Percentiles rank a stretch among this genome's conserved stretches.
Evolutionary conservation across 64 coral and sea anemone genomes (phyloP).

Genomic region (Platygyra sinensis): DNA sequence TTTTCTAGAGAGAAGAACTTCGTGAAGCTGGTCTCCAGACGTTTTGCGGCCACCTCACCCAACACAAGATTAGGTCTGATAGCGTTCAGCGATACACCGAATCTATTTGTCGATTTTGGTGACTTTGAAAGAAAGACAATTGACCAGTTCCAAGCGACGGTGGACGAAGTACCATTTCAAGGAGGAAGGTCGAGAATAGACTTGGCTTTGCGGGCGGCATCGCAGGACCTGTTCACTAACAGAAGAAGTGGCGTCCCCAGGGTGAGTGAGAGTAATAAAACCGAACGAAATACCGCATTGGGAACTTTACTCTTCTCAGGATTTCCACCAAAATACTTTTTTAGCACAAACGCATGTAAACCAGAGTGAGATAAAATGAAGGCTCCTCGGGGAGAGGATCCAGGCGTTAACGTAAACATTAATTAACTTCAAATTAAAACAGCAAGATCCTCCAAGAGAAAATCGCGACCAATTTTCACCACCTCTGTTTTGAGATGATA

Average conservation of each 20-base stretch:
- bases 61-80: conserved; percentile 74
- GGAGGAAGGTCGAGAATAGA: conserved; percentile 83
- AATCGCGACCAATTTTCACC: too few relatives aligned
- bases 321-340: too few relatives aligned
- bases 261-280: conserved; percentile 27
- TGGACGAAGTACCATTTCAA: conserved; percentile 62
- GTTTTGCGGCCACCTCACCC: conserved; percentile 58
- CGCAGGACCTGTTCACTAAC: conserved; percentile 62
- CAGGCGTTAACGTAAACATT: too few relatives aligned
- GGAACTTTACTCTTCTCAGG: too few relatives aligned
- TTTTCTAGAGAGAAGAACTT: conserved; percentile 84
- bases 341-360: too few relatives aligned
- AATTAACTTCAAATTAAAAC: too few relatives aligned
- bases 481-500: too few relatives aligned
- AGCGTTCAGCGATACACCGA: conserved; percentile 75
- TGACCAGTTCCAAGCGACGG: conserved; percentile 52
- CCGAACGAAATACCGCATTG: too few relatives aligned
- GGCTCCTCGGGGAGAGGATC: too few relatives aligned
- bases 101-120: conserved; percentile 57
- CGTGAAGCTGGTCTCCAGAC: conserved; percentile 73
- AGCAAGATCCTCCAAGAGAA: too few relatives aligned
- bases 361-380: too few relatives aligned
- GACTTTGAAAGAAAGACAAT: conserved; percentile 59
- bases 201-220: conserved; percentile 57
- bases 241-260: conserved; percentile 45